Percentiles rank a stretch among this genome's conserved stretches.
These are phyloP conservation scores for Phylloscopus trochiloides DNA, from an alignment of 2,113 vertebrate species.

Conservation along the genomic window DNA sequence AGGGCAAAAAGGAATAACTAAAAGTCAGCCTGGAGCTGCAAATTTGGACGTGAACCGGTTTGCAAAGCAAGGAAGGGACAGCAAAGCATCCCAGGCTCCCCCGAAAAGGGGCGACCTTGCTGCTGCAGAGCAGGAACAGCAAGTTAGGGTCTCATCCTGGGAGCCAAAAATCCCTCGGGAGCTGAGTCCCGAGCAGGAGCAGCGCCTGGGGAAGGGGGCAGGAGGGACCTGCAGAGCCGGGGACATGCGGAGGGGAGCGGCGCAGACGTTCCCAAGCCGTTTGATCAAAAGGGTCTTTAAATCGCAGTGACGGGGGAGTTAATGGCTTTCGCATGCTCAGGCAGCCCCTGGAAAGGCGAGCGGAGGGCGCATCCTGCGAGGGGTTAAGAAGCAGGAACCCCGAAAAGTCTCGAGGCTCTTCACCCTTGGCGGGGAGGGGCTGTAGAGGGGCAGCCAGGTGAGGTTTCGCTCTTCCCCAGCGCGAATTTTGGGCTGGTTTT, in stretches of 20 bases:
- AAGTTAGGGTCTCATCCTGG: background rate
- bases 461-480: background rate
- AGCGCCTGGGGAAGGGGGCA: rapidly evolving
- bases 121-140: rapidly evolving
- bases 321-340: background rate
- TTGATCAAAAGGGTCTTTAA: slow-evolving; percentile 13
- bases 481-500: background rate
- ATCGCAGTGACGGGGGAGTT: background rate
- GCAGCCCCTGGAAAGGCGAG: background rate
- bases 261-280: background rate
- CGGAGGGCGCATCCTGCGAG: rapidly evolving
- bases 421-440: background rate
- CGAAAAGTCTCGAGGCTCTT: rapidly evolving
- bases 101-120: rapidly evolving
- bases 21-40: too few species aligned
- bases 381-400: background rate
- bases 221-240: background rate
- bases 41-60: rapidly evolving
- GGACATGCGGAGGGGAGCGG: rapidly evolving
- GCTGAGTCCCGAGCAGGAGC: background rate
- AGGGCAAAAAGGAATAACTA: background rate
- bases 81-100: background rate
- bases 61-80: background rate
- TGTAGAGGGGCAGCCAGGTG: background rate
- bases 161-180: background rate